A percentile compares a stretch with the other conserved stretches of the same genome.
Conservation (phyloP, 2,888 invertebrate genomes). For the Ephialtes manifestator region DNA sequence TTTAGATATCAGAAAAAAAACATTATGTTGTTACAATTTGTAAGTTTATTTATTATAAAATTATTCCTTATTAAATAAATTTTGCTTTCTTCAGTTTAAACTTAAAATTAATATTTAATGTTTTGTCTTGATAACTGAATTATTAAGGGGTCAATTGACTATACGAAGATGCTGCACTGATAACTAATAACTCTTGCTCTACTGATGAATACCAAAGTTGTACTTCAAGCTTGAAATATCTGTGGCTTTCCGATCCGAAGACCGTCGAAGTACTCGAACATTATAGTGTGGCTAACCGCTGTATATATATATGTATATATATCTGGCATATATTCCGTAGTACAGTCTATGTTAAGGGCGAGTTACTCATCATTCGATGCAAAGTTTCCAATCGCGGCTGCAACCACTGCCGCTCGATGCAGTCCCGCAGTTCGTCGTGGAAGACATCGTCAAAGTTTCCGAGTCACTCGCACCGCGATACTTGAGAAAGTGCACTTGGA, state of each 20-base stretch:
- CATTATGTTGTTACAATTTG: too few relatives aligned
- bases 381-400: conserved; percentile 20
- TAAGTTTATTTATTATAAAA: too few relatives aligned
- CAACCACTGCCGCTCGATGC: background rate
- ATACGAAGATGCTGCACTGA: background rate
- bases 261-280: conserved; percentile 7
- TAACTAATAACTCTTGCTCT: background rate
- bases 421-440: conserved; percentile 15
- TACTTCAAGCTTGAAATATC: background rate
- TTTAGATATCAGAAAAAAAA: too few relatives aligned
- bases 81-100: too few relatives aligned
- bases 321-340: background rate
- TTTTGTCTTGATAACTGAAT: background rate
- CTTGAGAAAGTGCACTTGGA: conserved; percentile 12
- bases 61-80: too few relatives aligned
- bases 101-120: too few relatives aligned
- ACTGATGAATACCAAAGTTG: background rate
- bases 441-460: conserved; percentile 63
- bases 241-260: background rate
- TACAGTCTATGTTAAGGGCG: background rate
- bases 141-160: background rate
- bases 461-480: conserved; percentile 38
- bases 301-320: background rate
- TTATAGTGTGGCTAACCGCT: conserved; percentile 5
- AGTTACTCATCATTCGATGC: conserved; percentile 11